Evolutionary conservation across 2,113 vertebrate genomes (phyloP).

Genomic region (Gorsachius goisagi): DNA sequence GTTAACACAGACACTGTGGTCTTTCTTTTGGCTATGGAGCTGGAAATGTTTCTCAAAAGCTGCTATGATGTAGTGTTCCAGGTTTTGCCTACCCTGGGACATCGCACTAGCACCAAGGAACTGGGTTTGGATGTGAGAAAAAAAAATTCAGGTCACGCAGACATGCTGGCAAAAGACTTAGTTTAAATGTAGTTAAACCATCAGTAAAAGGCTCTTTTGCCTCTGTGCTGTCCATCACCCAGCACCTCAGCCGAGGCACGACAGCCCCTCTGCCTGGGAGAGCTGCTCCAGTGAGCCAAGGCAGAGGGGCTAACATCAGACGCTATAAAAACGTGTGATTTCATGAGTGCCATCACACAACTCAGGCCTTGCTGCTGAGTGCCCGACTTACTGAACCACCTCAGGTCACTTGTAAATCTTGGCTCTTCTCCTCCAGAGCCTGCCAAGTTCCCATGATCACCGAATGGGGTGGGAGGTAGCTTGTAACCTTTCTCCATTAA

Average conservation of each 20-base stretch:
- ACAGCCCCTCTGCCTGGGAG: not conserved
- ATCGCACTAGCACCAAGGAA: not conserved
- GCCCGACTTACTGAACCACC: accelerated
- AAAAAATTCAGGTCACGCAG: not conserved
- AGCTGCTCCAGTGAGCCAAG: not conserved
- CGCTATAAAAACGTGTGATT: not conserved
- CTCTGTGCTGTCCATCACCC: not conserved
- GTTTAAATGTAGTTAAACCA: not conserved
- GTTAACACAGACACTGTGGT: not conserved
- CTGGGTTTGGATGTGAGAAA: not conserved
- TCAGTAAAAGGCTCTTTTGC: not conserved
- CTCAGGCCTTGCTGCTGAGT: not conserved
- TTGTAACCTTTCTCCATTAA: conserved; percentile 8
- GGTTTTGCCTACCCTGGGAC: not conserved
- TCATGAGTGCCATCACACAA: not conserved
- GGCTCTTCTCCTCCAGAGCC: not conserved
- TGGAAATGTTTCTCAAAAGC: not conserved
- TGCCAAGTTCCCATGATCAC: conserved; percentile 17
- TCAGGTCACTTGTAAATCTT: not conserved
- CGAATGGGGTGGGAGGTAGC: not conserved
- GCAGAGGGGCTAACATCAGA: not conserved
- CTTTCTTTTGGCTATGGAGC: not conserved
- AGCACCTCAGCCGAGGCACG: not conserved
- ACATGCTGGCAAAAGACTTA: not conserved
- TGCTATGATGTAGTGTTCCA: not conserved